phyloP scores from a whole-genome alignment of 2,113 vertebrate species.

The Hippopotamus amphibius region DNA sequence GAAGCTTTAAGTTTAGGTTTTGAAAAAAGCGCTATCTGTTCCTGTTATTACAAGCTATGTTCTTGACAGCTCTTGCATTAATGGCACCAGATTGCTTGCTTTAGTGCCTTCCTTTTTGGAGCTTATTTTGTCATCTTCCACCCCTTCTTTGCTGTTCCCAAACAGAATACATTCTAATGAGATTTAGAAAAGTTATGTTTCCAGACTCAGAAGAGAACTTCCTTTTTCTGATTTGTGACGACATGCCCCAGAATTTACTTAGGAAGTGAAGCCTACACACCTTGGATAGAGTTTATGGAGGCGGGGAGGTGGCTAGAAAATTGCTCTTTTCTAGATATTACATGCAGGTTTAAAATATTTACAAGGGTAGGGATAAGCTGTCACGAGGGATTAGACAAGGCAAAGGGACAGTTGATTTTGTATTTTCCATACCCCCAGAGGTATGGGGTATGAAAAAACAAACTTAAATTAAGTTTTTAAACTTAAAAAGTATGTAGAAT shows the following conservation, averaged over 20 bases:
- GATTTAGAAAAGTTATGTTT: slow-evolving; percentile 69
- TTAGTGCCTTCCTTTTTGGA: slow-evolving; percentile 67
- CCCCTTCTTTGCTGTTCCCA: slow-evolving; percentile 35
- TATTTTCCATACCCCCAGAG: not conserved
- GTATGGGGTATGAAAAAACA: not conserved
- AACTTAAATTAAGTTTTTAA: not conserved
- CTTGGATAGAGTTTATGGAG: not conserved
- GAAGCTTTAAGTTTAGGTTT: slow-evolving; percentile 77
- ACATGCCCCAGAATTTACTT: not conserved
- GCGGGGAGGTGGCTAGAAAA: not conserved
- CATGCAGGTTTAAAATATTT: not conserved
- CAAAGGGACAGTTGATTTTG: not conserved
- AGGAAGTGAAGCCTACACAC: not conserved
- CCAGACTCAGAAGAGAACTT: slow-evolving; percentile 18
- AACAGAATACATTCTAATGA: slow-evolving; percentile 68
- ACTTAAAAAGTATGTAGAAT: not conserved
- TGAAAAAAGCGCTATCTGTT: slow-evolving; percentile 72
- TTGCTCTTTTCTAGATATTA: not conserved
- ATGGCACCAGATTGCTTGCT: slow-evolving; percentile 79
- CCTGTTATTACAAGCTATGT: slow-evolving; percentile 69
- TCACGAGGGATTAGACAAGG: not conserved
- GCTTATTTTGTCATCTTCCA: slow-evolving; percentile 55
- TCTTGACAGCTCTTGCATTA: slow-evolving; percentile 80
- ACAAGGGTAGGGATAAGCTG: not conserved
- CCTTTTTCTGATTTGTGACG: not conserved